Percentiles rank a stretch among this genome's conserved stretches.
Evolutionary conservation across 2,797 vertebrate genomes (phyloP).

Genomic region (Columba guinea): DNA sequence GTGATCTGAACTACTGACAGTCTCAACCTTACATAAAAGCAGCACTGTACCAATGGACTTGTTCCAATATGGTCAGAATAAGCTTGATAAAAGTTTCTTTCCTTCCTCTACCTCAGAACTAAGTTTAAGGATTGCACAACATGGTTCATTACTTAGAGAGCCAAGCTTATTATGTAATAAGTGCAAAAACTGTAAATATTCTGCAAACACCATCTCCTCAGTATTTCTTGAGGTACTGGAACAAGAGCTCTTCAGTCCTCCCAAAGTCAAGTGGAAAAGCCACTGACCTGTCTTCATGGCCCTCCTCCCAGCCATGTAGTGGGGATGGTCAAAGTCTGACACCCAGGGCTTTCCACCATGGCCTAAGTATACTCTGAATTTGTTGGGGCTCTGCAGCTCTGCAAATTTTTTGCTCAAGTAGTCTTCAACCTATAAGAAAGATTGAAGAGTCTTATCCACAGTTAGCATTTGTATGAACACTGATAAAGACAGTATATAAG

Average conservation of each 20-base stretch:
- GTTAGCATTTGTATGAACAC: neutral
- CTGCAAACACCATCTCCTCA: neutral
- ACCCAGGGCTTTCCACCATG: conserved; percentile 97
- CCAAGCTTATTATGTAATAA: neutral
- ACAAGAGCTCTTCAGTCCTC: neutral
- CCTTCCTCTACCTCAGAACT: neutral
- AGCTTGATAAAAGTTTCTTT: neutral
- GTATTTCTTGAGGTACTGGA: neutral
- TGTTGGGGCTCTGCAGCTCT: conserved; percentile 89
- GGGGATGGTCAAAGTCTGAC: conserved; percentile 97
- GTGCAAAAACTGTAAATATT: neutral
- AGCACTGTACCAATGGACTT: neutral
- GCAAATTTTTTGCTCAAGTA: conserved; percentile 87
- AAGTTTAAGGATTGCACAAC: neutral
- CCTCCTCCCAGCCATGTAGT: conserved; percentile 93
- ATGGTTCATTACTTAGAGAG: neutral
- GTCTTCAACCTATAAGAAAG: conserved; percentile 80
- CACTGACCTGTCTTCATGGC: conserved; percentile 91
- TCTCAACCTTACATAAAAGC: neutral
- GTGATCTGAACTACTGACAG: neutral
- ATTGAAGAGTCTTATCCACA: neutral
- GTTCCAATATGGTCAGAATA: neutral
- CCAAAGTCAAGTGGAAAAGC: neutral
- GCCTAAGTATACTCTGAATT: conserved; percentile 84
- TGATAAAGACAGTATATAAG: neutral